Base-by-base conservation (phyloP, 2,888 invertebrate genomes). In the Petrolisthes cinctipes region DNA sequence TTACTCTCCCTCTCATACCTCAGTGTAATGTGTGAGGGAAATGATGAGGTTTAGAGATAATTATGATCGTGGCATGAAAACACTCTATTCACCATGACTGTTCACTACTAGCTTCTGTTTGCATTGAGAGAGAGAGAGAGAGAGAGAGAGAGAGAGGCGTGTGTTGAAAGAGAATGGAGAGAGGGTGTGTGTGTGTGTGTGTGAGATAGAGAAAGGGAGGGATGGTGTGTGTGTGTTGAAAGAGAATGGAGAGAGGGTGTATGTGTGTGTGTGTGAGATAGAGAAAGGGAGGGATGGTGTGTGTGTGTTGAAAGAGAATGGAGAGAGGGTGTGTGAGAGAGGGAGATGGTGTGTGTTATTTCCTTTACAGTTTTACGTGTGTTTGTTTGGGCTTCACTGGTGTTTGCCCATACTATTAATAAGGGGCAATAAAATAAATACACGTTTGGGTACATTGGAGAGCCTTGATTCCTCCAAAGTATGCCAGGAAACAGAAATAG, bases 161-260 rank as follows among this genome's bases (percentile, higher is more conserved):
- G 71, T 9, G n/a, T 6, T 71, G 71, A 71, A 5, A 71, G 6
- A 7, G 71, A 14, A 17, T 9, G 6, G 20, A 4, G 71, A 71
- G 79, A 53, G 79, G 11, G 54, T 6, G 79, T 37, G 51, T 37
- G 51, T 17, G 51, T 37, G 51, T 17, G 51, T 14, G 5, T n/a
- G 23, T 14, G 76, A 76, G 76, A 78, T 1, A 11, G 53, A 78
- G 78, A 6, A 37, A 23, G 56, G n/a, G 1, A n/a, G 14, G 1
- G 4, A 11, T 7, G 11, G 54, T 6, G 79, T 37, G 51, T 37
- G 51, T 17, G 51, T 37, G 51, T 17, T 9, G 76, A 76, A 11
- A 76, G 76, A 76, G 76, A 76, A n/a, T n/a, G n/a, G 23, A 23
- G 81, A 61, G 81, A 37, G 6, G 4, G 51, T 23, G 76, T 20